Base-by-base conservation (phyloP, 2,113 vertebrate genomes). In the Coptodon rendalli region DNA sequence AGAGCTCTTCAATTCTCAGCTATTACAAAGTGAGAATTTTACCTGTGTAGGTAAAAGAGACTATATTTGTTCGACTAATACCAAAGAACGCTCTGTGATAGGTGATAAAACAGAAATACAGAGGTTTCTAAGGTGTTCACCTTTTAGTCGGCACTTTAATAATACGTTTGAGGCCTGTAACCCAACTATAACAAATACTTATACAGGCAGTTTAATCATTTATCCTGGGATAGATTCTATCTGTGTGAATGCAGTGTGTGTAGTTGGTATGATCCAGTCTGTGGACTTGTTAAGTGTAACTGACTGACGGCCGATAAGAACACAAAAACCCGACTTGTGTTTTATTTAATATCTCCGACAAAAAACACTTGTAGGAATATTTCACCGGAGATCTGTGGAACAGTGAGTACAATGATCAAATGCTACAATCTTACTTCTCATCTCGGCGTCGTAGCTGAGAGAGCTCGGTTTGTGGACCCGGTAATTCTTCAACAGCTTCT, bases 391-490 rank as follows among this genome's bases (percentile, higher is more conserved):
- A 71, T 71, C n/a, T 40, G 36, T 43, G 40, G 68, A 29, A 7
- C 68, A 29, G 68, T 0, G 24, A 2, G n/a, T 4, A 24, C 3
- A 4, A 2, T 1, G 76, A 36, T 57, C 38, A 7, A 36, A 50
- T 1, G 57, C 19, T 54, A 8, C 9, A 3, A 59, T 94, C 97
- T 97, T 97, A 99, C 99, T 98, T 97, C 98, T 98, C 96, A 97
- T 97, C 90, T 99, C 99, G 0, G 97, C 96, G 83, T 99, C 99
- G 73, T 97, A 99, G 94, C 98, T 97, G 84, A 99, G 95, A 0
- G 99, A 99, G 93, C 98, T 99, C 2, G 99, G 98, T 84, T 99
- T 99, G 95, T 99, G 99, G 45, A 99, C 97, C 7, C 98, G 96
- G 76, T 99, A 99, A 83, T 98, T 98, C 87, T 98, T 99, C 88